Evolutionary conservation across 2,888 invertebrate genomes (phyloP), one percentile per base, ranked within the genome.

Genomic region (Drosophila hamatofila): DNA sequence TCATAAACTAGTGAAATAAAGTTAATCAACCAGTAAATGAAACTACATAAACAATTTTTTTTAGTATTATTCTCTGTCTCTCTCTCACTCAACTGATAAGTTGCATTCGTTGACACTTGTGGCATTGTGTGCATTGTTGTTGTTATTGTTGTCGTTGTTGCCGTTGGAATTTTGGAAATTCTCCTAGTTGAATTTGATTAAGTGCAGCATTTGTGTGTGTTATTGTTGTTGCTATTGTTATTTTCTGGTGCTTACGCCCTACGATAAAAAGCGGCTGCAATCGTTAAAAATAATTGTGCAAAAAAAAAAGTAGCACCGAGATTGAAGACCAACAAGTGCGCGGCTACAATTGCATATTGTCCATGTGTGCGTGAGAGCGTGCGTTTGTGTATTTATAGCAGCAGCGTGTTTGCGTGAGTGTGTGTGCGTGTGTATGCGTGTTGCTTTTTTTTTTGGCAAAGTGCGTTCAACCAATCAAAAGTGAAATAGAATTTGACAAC

Each of bases 381-480:
- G 54, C 33, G 30, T 39, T 23, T 11, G 14, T 57, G 35, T 60
- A 41, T 55, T 55, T 54, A 54, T 54, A 54, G 35, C 37, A 39
- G 37, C 27, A 30, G 30, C 25, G 54, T 54, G 14, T 14, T 27
- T 39, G 46, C 35, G 44, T 57, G 33, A 39, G 39, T 65, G 37
- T 33, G 48, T 4, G 25, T n/a, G 46, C 2, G n/a, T 42, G 42
- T 48, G 52, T 57, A 48, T 56, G 51, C n/a, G 42, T 6, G 30
- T 11, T 37, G 37, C 37, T 2, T 52, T 11, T 21, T 4, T 52
- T 30, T 66, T 57, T 58, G 37, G 39, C 54, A 71, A 61, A 72
- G 74, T 80, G 60, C 79, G 74, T 73, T 80, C 79, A 70, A 74
- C 81, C 60, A 79, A 79, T 84, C 80, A 85, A 75, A 82, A 89